Conservation (phyloP, 2,113 vertebrate species). For the Carettochelys insculpta region DNA sequence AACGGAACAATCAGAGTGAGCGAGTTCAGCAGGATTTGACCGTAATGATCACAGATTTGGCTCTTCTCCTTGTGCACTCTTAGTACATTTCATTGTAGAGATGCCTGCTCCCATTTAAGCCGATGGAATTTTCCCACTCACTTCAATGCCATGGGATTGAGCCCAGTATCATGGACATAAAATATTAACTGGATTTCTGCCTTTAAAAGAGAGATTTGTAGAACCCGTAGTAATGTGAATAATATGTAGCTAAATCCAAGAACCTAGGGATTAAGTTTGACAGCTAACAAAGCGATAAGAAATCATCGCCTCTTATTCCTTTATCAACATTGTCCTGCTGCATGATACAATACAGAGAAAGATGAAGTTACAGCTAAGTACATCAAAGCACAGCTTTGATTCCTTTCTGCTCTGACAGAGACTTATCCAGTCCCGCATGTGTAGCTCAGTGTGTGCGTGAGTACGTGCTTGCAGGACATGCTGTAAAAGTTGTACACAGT, state of each 20-base stretch:
- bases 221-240: constrained; percentile 39
- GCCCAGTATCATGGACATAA: fast-evolving
- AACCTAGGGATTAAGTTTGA: constrained; percentile 24
- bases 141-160: too few species aligned
- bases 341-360: constrained; percentile 41
- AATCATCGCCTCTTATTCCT: background rate
- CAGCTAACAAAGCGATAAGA: constrained; percentile 44
- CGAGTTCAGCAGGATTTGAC: background rate
- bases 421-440: background rate
- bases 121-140: fast-evolving
- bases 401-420: background rate
- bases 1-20: fast-evolving
- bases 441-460: background rate
- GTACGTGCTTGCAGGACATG: constrained; percentile 27
- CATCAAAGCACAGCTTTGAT: too few species aligned
- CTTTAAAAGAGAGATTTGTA: constrained; percentile 10
- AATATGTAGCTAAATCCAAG: constrained; percentile 14
- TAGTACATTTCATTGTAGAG: background rate
- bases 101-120: background rate
- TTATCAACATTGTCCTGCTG: constrained; percentile 15
- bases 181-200: background rate
- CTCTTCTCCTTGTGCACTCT: background rate
- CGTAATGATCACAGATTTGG: background rate
- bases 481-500: constrained; percentile 39
- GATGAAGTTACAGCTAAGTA: constrained; percentile 3